Evolutionary conservation across 2,797 vertebrate species (phyloP).

Genomic region (Sciurus vulgaris): DNA sequence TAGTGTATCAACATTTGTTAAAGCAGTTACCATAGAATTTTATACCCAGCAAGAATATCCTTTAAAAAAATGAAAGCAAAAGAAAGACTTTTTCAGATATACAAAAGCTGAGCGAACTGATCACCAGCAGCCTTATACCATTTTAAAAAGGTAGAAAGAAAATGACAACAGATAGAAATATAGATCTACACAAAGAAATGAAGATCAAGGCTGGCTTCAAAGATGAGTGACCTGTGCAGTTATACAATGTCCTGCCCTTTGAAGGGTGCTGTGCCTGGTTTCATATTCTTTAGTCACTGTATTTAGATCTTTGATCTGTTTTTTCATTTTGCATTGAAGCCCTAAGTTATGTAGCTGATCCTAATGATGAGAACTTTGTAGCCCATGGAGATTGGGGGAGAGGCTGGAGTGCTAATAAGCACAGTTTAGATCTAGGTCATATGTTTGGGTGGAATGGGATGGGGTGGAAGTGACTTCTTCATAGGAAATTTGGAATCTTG

Average conservation of each 20-base stretch:
- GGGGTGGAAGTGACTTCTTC: background rate
- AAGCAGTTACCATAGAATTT: slow-evolving; percentile 10
- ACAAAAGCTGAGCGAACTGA: background rate
- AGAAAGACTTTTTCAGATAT: slow-evolving; percentile 6
- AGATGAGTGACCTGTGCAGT: background rate
- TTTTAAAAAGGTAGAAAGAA: background rate
- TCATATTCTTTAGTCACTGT: background rate
- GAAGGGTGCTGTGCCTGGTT: background rate
- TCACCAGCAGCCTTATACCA: background rate
- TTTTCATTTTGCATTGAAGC: background rate
- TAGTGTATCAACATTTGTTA: background rate
- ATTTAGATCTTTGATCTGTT: background rate
- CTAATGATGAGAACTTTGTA: background rate
- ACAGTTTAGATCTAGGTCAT: background rate
- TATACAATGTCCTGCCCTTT: rapidly evolving
- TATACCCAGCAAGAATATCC: slow-evolving; percentile 21
- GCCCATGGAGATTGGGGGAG: background rate
- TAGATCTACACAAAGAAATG: background rate
- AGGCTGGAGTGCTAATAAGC: background rate
- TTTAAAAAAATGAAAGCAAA: slow-evolving; percentile 48
- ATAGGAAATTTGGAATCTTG: background rate
- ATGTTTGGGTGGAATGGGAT: background rate
- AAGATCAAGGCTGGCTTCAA: background rate
- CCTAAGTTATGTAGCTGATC: background rate
- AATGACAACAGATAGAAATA: background rate